These are phyloP conservation scores for Silurus glanis DNA, from an alignment of 2,113 vertebrate genomes.

Conservation along the genomic window DNA sequence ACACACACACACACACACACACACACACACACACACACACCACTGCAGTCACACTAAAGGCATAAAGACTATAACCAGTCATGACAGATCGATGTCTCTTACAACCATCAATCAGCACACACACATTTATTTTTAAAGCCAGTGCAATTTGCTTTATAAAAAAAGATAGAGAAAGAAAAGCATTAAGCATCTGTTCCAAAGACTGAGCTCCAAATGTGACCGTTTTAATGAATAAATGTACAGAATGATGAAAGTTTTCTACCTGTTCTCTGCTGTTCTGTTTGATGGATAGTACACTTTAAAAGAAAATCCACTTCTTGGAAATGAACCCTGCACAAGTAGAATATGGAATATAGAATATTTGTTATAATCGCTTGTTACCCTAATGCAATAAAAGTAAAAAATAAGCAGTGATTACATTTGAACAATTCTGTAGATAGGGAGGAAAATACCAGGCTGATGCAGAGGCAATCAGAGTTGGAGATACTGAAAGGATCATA, in stretches of 20 bases:
- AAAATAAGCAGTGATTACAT: neutral
- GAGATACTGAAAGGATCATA: constrained; percentile 89
- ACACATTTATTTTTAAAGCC: constrained; percentile 1
- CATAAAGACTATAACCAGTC: neutral
- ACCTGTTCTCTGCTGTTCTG: constrained; percentile 94
- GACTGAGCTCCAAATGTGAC: too few species aligned
- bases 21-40: too few species aligned
- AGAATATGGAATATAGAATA: neutral
- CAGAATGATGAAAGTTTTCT: constrained; percentile 9
- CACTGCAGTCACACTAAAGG: neutral
- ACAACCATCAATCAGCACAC: neutral
- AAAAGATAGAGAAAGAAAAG: neutral
- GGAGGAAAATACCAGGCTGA: constrained; percentile 84
- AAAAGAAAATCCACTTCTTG: constrained; percentile 92
- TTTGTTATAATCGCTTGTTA: neutral
- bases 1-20: too few species aligned
- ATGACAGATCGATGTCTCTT: neutral
- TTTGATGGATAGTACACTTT: constrained; percentile 97
- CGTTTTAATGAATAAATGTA: neutral
- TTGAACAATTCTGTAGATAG: neutral
- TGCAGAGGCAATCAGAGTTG: constrained; percentile 84
- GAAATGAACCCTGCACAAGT: constrained; percentile 85
- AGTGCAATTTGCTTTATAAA: constrained; percentile 32
- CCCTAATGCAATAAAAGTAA: neutral
- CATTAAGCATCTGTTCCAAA: neutral